Percentiles rank a stretch among this genome's conserved stretches.
phyloP scores from a whole-genome alignment of 2,888 invertebrate genomes.

The Drosophila monieri region DNA sequence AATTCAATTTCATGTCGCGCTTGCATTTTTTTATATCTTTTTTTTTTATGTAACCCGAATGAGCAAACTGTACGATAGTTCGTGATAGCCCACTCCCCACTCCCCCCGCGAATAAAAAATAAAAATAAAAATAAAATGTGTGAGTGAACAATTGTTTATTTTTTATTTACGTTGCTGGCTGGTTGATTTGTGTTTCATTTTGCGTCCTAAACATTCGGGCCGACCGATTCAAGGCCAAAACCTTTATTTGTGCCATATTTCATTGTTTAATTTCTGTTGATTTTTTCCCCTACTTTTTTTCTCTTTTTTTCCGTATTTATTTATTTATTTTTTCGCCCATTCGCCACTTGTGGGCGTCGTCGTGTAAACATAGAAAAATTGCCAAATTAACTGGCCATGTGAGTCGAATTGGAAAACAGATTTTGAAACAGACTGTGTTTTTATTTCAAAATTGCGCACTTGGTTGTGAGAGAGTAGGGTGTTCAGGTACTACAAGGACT shows the following conservation, averaged over 20 bases:
- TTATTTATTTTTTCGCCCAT: background rate
- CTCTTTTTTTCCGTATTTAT: slow-evolving; percentile 12
- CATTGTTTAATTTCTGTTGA: slow-evolving; percentile 32
- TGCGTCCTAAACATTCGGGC: slow-evolving; percentile 45
- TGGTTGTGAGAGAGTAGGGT: background rate
- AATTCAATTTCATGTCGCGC: slow-evolving; percentile 23
- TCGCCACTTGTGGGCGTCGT: slow-evolving; percentile 27
- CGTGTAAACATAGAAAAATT: slow-evolving; percentile 57
- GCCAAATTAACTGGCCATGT: slow-evolving; percentile 48
- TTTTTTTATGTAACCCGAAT: background rate
- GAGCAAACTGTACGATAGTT: slow-evolving; percentile 3
- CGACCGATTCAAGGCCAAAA: slow-evolving; percentile 69
- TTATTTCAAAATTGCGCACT: background rate
- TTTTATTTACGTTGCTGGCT: slow-evolving; percentile 31
- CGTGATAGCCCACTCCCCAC: slow-evolving; percentile 49
- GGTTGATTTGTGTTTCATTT: slow-evolving; percentile 27
- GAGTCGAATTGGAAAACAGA: slow-evolving; percentile 41
- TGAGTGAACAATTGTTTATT: slow-evolving; percentile 74
- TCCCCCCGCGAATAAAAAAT: slow-evolving; percentile 9
- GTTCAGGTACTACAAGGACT: too few relatives aligned
- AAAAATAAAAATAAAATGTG: slow-evolving; percentile 1
- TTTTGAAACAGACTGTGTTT: slow-evolving; percentile 40
- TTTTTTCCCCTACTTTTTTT: slow-evolving; percentile 37
- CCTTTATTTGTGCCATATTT: slow-evolving; percentile 71
- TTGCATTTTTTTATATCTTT: slow-evolving; percentile 9